These are phyloP conservation scores for Holothuria leucospilota DNA, from an alignment of 53 echinoderm and acorn worm genomes.

Conservation along the genomic window DNA sequence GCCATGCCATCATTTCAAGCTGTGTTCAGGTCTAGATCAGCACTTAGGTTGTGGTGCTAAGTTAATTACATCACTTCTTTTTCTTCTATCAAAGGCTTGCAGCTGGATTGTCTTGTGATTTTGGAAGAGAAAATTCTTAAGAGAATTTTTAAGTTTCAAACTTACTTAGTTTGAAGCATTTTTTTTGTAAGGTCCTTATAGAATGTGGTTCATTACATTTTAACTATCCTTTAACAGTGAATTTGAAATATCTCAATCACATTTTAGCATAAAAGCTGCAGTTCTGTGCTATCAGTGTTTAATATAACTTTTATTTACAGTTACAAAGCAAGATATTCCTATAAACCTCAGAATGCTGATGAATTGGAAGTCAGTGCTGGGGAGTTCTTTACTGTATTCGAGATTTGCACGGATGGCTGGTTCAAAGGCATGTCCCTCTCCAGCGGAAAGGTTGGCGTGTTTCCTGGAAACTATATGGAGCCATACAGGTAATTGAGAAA, in stretches of 20 bases:
- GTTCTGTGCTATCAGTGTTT: too few species aligned
- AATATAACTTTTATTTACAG: constrained; percentile 42
- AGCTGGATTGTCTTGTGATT: too few species aligned
- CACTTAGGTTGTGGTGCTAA: too few species aligned
- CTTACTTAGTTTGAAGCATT: too few species aligned
- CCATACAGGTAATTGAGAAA: constrained; percentile 73
- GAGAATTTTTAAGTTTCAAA: too few species aligned
- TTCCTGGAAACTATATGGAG: constrained; percentile 97
- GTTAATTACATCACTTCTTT: too few species aligned
- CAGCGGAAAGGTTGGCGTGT: constrained; percentile 84
- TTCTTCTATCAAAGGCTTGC: too few species aligned
- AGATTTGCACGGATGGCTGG: constrained; percentile 91
- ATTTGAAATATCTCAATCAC: not conserved
- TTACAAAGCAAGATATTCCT: constrained; percentile 82
- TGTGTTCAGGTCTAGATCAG: too few species aligned
- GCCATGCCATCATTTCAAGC: too few species aligned
- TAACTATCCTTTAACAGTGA: not conserved
- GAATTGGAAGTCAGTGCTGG: constrained; percentile 88
- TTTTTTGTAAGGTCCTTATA: too few species aligned
- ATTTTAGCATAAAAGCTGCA: not conserved
- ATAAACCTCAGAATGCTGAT: constrained; percentile 82
- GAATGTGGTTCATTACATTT: not conserved
- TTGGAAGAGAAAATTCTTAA: too few species aligned
- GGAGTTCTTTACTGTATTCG: constrained; percentile 86
- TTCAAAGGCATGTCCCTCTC: constrained; percentile 82